A percentile compares a stretch with the other conserved stretches of the same genome.
These are phyloP conservation scores for Plecturocebus donacophilus DNA, from an alignment of 2,113 vertebrate genomes.

Conservation along the genomic window DNA sequence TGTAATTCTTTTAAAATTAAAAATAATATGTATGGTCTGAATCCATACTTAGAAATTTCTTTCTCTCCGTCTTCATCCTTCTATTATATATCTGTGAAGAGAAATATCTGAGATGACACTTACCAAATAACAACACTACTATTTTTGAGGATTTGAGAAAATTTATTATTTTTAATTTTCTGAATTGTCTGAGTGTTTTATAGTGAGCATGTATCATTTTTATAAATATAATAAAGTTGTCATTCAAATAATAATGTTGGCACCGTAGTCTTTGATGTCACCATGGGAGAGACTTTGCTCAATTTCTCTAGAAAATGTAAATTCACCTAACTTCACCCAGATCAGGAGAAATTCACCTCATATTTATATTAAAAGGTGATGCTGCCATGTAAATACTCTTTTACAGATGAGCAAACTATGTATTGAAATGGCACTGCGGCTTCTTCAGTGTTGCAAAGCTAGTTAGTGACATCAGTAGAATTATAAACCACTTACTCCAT, in stretches of 20 bases:
- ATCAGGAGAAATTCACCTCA: not conserved
- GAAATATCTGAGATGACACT: not conserved
- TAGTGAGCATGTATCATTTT: conserved; percentile 14
- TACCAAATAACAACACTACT: not conserved
- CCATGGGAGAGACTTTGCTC: not conserved
- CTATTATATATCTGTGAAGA: not conserved
- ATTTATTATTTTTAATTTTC: conserved; percentile 7
- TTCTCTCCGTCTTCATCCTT: not conserved
- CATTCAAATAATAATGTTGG: not conserved
- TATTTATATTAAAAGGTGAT: not conserved
- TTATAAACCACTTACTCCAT: too few relatives aligned
- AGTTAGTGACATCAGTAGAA: not conserved
- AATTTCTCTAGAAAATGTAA: not conserved
- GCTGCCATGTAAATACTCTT: not conserved
- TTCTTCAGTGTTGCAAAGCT: not conserved
- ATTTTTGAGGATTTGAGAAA: not conserved
- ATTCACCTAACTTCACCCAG: not conserved
- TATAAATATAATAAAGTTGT: not conserved
- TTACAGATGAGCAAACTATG: not conserved
- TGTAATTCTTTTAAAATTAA: not conserved
- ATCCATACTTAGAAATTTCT: not conserved
- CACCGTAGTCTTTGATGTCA: not conserved
- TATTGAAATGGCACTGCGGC: not conserved
- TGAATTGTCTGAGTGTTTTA: not conserved
- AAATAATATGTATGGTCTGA: not conserved